Conservation (phyloP, 2,888 invertebrate species). For the Drosophila quinaria region DNA sequence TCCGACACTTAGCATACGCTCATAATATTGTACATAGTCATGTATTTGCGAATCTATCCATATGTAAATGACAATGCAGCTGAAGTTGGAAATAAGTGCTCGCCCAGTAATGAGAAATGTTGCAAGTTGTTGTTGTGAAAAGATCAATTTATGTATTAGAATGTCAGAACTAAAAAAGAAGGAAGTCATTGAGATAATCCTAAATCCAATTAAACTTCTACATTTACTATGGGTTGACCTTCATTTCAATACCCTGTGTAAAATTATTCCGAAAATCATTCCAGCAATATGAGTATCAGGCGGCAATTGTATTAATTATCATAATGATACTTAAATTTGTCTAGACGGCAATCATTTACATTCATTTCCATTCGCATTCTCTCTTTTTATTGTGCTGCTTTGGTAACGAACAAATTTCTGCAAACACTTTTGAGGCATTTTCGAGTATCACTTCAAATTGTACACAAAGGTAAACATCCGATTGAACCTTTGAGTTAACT, state of each 20-base stretch:
- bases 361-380: constrained; percentile 7
- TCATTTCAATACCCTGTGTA: not conserved
- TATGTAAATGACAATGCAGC: constrained; percentile 33
- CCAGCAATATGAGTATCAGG: not conserved
- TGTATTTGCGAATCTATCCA: not conserved
- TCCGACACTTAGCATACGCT: constrained; percentile 24
- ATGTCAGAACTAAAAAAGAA: not conserved
- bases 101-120: constrained; percentile 16
- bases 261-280: constrained; percentile 3
- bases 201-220: no score
- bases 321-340: constrained; percentile 66
- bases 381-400: constrained; percentile 10
- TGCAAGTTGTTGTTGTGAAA: constrained; percentile 6
- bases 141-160: constrained; percentile 13
- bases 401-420: not conserved
- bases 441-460: not conserved
- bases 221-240: not conserved
- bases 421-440: not conserved
- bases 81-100: constrained; percentile 14
- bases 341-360: constrained; percentile 60
- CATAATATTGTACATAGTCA: constrained; percentile 12
- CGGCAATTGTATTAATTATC: constrained; percentile 59
- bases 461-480: not conserved
- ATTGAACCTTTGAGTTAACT: not conserved
- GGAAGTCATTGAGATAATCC: not conserved